phyloP scores from a whole-genome alignment of 2,797 vertebrate genomes.

The Phyllotis vaccarum region DNA sequence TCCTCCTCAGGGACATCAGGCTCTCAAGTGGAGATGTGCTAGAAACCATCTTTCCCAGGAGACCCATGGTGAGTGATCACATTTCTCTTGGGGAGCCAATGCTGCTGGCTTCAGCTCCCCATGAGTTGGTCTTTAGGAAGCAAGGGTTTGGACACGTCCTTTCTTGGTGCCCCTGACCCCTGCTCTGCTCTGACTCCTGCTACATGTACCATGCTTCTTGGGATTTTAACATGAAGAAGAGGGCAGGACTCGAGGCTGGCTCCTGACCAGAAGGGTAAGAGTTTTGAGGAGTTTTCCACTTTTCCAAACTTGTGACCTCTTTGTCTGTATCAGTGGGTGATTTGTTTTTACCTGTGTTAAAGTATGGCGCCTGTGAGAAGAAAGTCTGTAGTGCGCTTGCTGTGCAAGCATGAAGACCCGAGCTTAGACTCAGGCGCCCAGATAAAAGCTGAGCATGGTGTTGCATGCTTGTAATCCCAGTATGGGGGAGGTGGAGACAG shows the following conservation, averaged over 20 bases:
- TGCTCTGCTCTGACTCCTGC: neutral
- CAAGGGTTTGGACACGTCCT: neutral
- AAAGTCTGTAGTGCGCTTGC: neutral
- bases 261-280: neutral
- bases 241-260: neutral
- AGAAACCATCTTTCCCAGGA: neutral
- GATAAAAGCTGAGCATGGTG: too few species aligned
- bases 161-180: accelerated
- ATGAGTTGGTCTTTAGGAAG: neutral
- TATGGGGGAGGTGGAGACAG: neutral
- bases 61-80: accelerated
- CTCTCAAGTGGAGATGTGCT: neutral
- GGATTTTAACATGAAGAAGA: neutral
- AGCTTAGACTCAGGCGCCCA: neutral
- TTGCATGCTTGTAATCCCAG: neutral
- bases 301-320: neutral
- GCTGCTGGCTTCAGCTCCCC: neutral
- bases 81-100: neutral
- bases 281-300: neutral
- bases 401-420: neutral
- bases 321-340: neutral
- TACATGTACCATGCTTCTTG: accelerated
- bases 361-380: neutral
- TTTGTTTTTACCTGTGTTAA: neutral
- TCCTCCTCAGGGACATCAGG: neutral